phyloP scores from a whole-genome alignment of 2,888 invertebrate species.

The Sturmia bella region DNA sequence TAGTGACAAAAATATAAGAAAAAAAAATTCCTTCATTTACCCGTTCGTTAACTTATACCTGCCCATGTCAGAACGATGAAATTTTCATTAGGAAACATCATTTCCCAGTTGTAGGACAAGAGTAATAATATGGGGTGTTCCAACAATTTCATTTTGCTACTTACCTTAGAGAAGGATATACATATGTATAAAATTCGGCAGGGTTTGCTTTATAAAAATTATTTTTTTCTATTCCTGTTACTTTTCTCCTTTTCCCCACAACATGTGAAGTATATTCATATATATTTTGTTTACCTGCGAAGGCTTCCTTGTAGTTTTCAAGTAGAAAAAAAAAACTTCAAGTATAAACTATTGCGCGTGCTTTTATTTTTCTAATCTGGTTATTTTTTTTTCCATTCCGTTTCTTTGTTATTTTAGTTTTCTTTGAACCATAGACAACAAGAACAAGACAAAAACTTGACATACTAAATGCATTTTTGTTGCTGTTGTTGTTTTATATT shows the following conservation, averaged over 20 bases:
- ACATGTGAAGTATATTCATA: conserved; percentile 18
- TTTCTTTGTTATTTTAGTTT: conserved; percentile 20
- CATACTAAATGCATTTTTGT: conserved; percentile 40
- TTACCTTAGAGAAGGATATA: too few relatives aligned
- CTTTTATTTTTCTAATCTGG: not conserved
- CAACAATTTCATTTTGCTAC: too few relatives aligned
- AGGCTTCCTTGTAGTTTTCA: conserved; percentile 46
- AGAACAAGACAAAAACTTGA: conserved; percentile 70
- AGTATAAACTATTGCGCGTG: conserved; percentile 30
- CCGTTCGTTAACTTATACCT: too few relatives aligned
- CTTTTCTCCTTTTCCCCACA: conserved; percentile 21
- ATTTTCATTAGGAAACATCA: too few relatives aligned
- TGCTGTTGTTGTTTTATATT: conserved; percentile 29
- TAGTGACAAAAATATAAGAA: too few relatives aligned
- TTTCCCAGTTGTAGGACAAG: too few relatives aligned
- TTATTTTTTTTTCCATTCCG: not conserved
- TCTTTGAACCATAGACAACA: conserved; percentile 52
- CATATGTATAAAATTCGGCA: too few relatives aligned
- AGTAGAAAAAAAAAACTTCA: conserved; percentile 39
- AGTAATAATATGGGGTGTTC: too few relatives aligned
- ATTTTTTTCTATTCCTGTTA: not conserved
- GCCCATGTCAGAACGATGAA: too few relatives aligned
- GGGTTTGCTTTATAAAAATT: too few relatives aligned
- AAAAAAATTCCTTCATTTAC: too few relatives aligned
- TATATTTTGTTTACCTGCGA: not conserved